A percentile compares a stretch with the other conserved stretches of the same genome.
Conservation (phyloP, 2,797 vertebrate genomes). For the Jordanella pulchra region DNA sequence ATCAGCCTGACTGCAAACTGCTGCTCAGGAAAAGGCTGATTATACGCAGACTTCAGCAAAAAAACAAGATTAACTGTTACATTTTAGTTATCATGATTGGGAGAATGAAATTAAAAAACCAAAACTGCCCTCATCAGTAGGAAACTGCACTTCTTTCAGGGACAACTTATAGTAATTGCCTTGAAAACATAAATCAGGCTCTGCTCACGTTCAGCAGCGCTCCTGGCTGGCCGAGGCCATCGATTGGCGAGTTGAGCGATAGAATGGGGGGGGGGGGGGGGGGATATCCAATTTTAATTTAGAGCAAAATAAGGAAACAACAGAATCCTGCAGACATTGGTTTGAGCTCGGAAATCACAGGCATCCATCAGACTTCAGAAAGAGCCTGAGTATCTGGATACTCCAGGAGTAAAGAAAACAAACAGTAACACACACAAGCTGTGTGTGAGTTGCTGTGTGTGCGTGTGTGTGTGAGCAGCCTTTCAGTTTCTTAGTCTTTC, state of each 20-base stretch:
- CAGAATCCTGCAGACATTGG: conserved; percentile 55
- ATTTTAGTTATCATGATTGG: conserved; percentile 69
- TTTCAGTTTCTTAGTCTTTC: conserved; percentile 70
- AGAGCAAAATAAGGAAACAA: conserved; percentile 60
- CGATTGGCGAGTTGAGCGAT: conserved; percentile 50
- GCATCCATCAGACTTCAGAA: conserved; percentile 68
- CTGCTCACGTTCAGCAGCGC: conserved; percentile 41
- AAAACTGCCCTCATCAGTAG: conserved; percentile 70
- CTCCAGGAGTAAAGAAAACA: conserved; percentile 24
- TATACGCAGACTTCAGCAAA: conserved; percentile 72
- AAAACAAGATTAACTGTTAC: conserved; percentile 73
- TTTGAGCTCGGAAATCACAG: conserved; percentile 49
- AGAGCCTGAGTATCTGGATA: conserved; percentile 26
- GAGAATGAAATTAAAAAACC: conserved; percentile 64
- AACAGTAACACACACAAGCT: conserved; percentile 2
- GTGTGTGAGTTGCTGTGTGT: not conserved
- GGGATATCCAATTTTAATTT: conserved; percentile 70
- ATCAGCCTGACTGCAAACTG: conserved; percentile 61
- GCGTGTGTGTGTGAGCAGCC: conserved; percentile 2
- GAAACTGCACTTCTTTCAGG: conserved; percentile 60
- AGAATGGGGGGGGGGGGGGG: conserved; percentile 53
- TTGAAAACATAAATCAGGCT: conserved; percentile 64
- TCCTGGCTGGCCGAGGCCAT: conserved; percentile 39
- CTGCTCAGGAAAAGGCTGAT: conserved; percentile 54
- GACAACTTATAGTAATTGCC: conserved; percentile 68